A percentile compares a stretch with the other conserved stretches of the same genome.
phyloP scores from a whole-genome alignment of 2,888 invertebrate species.

The Dolichopus griseipennis region DNA sequence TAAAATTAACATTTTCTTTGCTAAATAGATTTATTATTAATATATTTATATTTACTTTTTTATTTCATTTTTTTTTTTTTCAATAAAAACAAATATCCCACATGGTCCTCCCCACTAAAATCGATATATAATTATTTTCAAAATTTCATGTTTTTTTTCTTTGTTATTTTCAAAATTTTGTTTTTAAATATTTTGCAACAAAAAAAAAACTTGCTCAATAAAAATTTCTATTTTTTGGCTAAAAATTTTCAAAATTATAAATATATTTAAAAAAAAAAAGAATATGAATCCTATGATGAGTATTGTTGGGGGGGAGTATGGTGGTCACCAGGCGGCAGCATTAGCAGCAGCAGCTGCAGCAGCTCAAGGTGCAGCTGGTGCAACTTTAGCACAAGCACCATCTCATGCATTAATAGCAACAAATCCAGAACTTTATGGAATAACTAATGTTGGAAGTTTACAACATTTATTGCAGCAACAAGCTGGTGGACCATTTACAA shows the following conservation, averaged over 20 bases:
- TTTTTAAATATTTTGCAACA: constrained; percentile 12
- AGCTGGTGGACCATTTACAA: constrained; percentile 36
- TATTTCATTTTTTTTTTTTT: constrained; percentile 11
- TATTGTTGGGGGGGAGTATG: constrained; percentile 43
- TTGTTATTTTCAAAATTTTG: constrained; percentile 18
- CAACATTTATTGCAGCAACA: constrained; percentile 41
- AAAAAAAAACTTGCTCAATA: constrained; percentile 5
- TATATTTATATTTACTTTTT: constrained; percentile 7
- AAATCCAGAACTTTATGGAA: constrained; percentile 38
- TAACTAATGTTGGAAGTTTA: constrained; percentile 39
- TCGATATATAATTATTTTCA: constrained; percentile 14
- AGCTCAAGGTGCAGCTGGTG: constrained; percentile 22
- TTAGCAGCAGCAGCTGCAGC: constrained; percentile 25
- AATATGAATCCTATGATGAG: constrained; percentile 45
- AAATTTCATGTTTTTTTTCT: constrained; percentile 19
- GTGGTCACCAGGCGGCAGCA: constrained; percentile 36
- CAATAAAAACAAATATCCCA: constrained; percentile 13
- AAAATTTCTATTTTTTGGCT: constrained; percentile 11
- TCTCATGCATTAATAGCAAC: constrained; percentile 35
- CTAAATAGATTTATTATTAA: background rate
- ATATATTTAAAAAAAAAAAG: constrained; percentile 26
- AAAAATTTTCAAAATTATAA: constrained; percentile 12
- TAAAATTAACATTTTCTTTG: constrained; percentile 10
- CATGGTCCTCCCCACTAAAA: constrained; percentile 19
- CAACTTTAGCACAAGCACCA: constrained; percentile 27